Evolutionary conservation across 1,140 invertebrate genomes (phyloP), one percentile per base, ranked within the genome.

Genomic region (Sycobia sp.): DNA sequence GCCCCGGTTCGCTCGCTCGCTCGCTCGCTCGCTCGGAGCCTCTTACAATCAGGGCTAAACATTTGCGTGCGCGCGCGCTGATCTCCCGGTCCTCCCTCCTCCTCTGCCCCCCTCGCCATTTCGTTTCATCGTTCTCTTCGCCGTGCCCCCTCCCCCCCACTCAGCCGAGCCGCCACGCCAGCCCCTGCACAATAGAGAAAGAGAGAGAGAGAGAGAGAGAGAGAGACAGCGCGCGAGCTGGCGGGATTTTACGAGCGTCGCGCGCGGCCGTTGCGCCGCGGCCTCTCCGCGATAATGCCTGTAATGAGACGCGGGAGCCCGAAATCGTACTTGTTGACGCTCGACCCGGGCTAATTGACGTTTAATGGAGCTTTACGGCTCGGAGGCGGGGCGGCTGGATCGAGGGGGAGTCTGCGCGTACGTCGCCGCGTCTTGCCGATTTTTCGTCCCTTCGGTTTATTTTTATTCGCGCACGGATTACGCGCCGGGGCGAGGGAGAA

Each of bases 41-140:
- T 73, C 76, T 76, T 73, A 74, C 73, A 70, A 76, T 77, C 75
- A 71, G 69, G 70, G 66, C 69, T 71, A 74, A 76, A 74, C 74
- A n/a, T n/a, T n/a, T n/a, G n/a, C n/a, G n/a, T n/a, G n/a, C n/a
- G n/a, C n/a, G n/a, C n/a, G n/a, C n/a, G n/a, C n/a, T n/a, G n/a
- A n/a, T n/a, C n/a, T n/a, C n/a, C n/a, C n/a, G n/a, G n/a, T n/a
- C n/a, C n/a, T n/a, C n/a, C n/a, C n/a, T n/a, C n/a, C n/a, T n/a
- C n/a, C n/a, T n/a, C n/a, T n/a, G n/a, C n/a, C n/a, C 29, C 29
- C 29, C 11, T 4, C 5, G 29, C 4, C 29, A 76, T 79, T 78
- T 76, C 74, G 74, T 72, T 71, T 74, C 70, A 76, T 66, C 67
- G 29, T 58, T n/a, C 23, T 18, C 23, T 10, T 0, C 23, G 13